These are phyloP conservation scores for Heterotilapia buettikoferi DNA, from an alignment of 2,113 vertebrate species.

Conservation along the genomic window DNA sequence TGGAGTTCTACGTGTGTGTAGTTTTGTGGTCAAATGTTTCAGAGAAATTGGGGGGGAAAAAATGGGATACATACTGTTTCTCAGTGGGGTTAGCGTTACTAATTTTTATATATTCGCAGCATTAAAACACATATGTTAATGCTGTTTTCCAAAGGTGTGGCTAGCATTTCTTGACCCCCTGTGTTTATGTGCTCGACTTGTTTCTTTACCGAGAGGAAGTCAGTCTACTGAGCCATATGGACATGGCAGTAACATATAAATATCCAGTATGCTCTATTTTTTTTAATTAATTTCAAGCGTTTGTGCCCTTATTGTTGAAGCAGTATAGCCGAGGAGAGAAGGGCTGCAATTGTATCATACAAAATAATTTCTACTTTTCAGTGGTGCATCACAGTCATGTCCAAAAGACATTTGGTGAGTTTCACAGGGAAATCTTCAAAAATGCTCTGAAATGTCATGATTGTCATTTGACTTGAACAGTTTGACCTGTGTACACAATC, in stretches of 20 bases:
- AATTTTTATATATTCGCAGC: constrained; percentile 19
- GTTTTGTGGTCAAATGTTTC: constrained; percentile 50
- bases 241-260: constrained; percentile 4
- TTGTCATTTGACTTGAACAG: constrained; percentile 41
- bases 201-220: constrained; percentile 5
- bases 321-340: not conserved
- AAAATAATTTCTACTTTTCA: not conserved
- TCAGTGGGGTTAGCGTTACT: not conserved
- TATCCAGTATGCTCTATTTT: not conserved
- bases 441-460: constrained; percentile 28
- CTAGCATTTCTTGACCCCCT: not conserved
- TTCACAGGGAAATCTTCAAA: not conserved
- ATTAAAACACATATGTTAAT: not conserved
- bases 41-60: not conserved
- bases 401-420: not conserved
- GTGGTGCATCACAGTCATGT: constrained; percentile 1
- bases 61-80: not conserved
- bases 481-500: constrained; percentile 25
- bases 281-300: not conserved
- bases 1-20: constrained; percentile 46
- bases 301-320: not conserved
- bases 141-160: constrained; percentile 48
- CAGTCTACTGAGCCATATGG: constrained; percentile 20
- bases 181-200: not conserved
- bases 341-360: constrained; percentile 1